These are phyloP conservation scores for Hemibates koningsi DNA, from an alignment of 2,113 vertebrate genomes.

Conservation along the genomic window DNA sequence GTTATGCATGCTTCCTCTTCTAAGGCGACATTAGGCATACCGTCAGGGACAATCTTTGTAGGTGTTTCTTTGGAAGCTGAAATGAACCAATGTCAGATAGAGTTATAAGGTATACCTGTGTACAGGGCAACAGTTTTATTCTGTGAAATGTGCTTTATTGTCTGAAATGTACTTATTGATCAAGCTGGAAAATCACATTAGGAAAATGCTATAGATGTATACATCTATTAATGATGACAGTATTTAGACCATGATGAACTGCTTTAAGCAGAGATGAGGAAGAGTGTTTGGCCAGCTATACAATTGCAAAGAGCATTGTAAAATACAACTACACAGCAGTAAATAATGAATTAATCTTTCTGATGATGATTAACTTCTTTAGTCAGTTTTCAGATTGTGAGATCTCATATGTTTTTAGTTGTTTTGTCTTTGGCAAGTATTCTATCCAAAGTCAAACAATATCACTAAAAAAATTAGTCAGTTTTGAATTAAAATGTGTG, in stretches of 20 bases:
- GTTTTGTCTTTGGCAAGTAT: neutral
- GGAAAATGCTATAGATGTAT: slow-evolving; percentile 6
- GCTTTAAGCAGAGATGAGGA: neutral
- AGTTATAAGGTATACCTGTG: neutral
- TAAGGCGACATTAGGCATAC: neutral
- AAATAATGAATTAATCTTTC: neutral
- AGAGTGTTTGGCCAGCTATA: neutral
- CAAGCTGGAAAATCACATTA: slow-evolving; percentile 40
- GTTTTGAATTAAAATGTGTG: neutral
- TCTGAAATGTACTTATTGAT: slow-evolving; percentile 33
- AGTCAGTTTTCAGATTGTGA: neutral
- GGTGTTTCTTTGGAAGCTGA: slow-evolving; percentile 12
- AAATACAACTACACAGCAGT: neutral
- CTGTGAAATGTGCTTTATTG: slow-evolving; percentile 9
- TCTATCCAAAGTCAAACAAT: neutral
- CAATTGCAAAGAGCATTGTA: neutral
- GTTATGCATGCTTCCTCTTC: neutral
- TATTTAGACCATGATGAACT: neutral
- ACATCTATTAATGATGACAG: slow-evolving; percentile 26
- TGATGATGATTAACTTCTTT: neutral
- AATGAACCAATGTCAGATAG: neutral
- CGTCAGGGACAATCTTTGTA: slow-evolving; percentile 11
- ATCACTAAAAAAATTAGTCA: neutral
- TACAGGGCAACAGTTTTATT: slow-evolving; percentile 15
- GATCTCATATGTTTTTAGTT: neutral